A percentile compares a stretch with the other conserved stretches of the same genome.
Evolutionary conservation across 2,113 vertebrate species (phyloP).

Genomic region (Hippocampus abdominalis): DNA sequence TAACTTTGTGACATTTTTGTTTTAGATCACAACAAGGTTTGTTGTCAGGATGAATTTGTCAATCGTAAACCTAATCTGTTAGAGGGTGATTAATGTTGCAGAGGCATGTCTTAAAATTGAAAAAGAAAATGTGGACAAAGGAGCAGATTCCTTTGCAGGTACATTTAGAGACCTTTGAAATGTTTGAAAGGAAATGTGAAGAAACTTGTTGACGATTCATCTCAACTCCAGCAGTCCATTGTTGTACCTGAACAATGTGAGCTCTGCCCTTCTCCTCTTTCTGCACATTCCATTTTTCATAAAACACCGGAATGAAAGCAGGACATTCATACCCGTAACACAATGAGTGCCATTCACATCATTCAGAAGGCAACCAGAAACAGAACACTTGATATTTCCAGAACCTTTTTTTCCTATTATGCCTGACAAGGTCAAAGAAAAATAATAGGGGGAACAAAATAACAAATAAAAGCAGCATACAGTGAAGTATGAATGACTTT

Average conservation of each 20-base stretch:
- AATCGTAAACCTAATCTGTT: not conserved
- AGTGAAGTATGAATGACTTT: not conserved
- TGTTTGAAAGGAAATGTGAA: not conserved
- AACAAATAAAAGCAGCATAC: not conserved
- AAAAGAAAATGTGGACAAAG: not conserved
- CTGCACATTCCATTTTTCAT: not conserved
- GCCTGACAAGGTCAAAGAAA: conserved; percentile 11
- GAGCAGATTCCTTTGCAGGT: not conserved
- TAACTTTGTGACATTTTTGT: not conserved
- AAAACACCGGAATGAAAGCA: conserved; percentile 1
- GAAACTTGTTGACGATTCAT: not conserved
- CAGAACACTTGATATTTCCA: not conserved
- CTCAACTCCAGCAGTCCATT: not conserved
- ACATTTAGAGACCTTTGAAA: not conserved
- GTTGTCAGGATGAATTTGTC: not conserved
- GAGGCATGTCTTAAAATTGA: not conserved
- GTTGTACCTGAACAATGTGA: not conserved
- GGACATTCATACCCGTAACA: not conserved
- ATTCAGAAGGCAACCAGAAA: not conserved
- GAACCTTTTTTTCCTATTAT: not conserved
- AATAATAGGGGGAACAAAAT: conserved; percentile 9
- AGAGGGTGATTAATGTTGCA: not conserved
- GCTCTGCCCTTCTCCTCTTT: not conserved
- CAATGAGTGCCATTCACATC: conserved; percentile 8
- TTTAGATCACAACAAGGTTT: not conserved